phyloP scores from a whole-genome alignment of 2,113 vertebrate genomes.

The Atrichornis clamosus region DNA sequence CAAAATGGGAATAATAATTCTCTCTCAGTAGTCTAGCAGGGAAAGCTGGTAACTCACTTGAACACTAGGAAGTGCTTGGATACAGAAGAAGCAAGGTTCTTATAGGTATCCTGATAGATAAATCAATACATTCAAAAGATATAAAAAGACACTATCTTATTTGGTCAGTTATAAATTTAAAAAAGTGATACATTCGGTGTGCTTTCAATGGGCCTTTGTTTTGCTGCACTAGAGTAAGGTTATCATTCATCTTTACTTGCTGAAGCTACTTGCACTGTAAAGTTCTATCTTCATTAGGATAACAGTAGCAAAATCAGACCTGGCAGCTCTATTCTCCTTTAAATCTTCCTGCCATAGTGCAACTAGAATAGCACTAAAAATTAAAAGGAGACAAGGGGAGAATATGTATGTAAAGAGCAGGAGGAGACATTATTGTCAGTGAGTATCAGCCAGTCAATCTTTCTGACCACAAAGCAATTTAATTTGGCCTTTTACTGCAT shows the following conservation, averaged over 20 bases:
- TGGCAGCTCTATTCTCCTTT: not conserved
- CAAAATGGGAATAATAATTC: not conserved
- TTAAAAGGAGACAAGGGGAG: slow-evolving; percentile 31
- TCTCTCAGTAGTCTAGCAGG: not conserved
- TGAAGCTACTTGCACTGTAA: not conserved
- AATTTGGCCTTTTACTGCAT: slow-evolving; percentile 27
- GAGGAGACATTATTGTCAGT: not conserved
- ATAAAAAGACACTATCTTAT: not conserved
- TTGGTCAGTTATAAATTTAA: not conserved
- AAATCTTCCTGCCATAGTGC: not conserved
- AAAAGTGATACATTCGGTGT: not conserved
- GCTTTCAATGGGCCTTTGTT: not conserved
- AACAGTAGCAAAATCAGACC: not conserved
- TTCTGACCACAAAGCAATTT: slow-evolving; percentile 38
- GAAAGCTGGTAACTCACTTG: not conserved
- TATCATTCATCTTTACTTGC: not conserved
- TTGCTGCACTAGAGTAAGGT: not conserved
- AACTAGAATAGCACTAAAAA: slow-evolving; percentile 2
- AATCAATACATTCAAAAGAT: not conserved
- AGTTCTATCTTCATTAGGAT: not conserved
- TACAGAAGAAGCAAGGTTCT: not conserved
- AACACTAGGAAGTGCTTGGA: not conserved
- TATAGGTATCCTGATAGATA: not conserved
- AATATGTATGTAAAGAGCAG: not conserved
- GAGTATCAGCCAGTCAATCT: slow-evolving; percentile 14